phyloP scores from a whole-genome alignment of 2,888 invertebrate genomes.

The Ormyrus pomaceus region DNA sequence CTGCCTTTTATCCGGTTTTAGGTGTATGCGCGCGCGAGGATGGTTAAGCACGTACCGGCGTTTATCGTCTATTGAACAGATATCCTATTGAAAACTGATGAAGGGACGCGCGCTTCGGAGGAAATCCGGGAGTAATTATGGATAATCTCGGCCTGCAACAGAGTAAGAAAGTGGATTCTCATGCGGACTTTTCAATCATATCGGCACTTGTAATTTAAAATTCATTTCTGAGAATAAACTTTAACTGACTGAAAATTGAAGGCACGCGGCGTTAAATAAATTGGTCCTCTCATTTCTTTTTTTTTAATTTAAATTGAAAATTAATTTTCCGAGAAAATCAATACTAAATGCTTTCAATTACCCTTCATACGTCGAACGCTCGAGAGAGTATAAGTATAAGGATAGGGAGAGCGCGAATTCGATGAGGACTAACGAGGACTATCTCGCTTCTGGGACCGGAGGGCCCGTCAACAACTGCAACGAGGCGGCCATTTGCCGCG shows the following conservation, averaged over 20 bases:
- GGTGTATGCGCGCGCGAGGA: neutral
- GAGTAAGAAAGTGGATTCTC: neutral
- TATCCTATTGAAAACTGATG: neutral
- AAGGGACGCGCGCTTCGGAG: neutral
- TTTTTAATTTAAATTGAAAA: no score
- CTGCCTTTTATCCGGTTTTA: constrained; percentile 2
- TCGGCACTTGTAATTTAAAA: no score
- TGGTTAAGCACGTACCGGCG: constrained; percentile 4
- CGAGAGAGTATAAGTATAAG: constrained; percentile 44
- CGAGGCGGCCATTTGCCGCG: constrained; percentile 54
- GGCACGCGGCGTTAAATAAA: no score
- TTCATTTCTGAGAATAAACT: no score
- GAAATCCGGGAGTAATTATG: constrained; percentile 18
- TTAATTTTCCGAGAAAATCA: no score
- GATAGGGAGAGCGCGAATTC: constrained; percentile 27
- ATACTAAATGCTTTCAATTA: no score
- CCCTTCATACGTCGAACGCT: no score
- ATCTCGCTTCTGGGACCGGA: constrained; percentile 46
- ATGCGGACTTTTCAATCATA: no score
- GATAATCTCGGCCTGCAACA: constrained; percentile 24
- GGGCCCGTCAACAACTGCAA: constrained; percentile 49
- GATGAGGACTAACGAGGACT: constrained; percentile 49
- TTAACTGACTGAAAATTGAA: no score
- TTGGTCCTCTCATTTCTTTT: no score
- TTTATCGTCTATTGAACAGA: constrained; percentile 43